phyloP scores from a whole-genome alignment of 2,888 invertebrate genomes.

The Brachypalpus laphriformis region DNA sequence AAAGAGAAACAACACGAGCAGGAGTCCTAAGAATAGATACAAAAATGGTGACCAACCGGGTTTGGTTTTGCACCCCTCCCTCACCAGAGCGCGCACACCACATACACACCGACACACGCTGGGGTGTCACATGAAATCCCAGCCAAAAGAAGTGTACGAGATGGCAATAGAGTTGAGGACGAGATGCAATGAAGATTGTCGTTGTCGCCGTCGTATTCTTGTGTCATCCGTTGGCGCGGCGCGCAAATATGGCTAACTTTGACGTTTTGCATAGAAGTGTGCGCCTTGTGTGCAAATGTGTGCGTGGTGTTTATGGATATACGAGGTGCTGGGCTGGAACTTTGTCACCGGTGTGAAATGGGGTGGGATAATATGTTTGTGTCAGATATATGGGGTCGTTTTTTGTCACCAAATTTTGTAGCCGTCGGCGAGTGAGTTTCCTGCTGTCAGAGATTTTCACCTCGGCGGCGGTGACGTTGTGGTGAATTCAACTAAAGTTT shows the following conservation, averaged over 20 bases:
- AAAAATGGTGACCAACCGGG: conserved; percentile 74
- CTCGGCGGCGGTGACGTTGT: no score
- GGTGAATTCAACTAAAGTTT: conserved; percentile 49
- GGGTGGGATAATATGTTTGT: conserved; percentile 57
- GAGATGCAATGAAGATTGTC: conserved; percentile 71
- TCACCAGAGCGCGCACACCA: conserved; percentile 50
- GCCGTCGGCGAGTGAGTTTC: conserved; percentile 37
- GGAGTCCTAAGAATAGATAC: conserved; percentile 67
- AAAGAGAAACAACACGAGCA: conserved; percentile 59
- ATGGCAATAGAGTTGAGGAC: conserved; percentile 56
- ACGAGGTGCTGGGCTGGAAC: conserved; percentile 70
- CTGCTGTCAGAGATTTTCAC: conserved; percentile 13
- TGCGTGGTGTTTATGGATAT: conserved; percentile 7
- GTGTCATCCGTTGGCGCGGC: conserved; percentile 76
- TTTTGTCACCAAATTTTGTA: conserved; percentile 17
- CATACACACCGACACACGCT: conserved; percentile 25
- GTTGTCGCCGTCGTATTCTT: conserved; percentile 72
- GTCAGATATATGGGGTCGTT: conserved; percentile 21
- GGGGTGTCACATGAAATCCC: conserved; percentile 64
- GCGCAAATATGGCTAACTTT: conserved; percentile 78
- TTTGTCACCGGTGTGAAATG: conserved; percentile 64
- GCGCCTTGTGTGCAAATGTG: conserved; percentile 63
- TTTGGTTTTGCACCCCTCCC: conserved; percentile 70
- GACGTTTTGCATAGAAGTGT: conserved; percentile 76
- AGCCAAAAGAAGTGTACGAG: conserved; percentile 49